These are phyloP conservation scores for Cataglyphis livida DNA, from an alignment of 2,888 invertebrate genomes.

Conservation along the genomic window DNA sequence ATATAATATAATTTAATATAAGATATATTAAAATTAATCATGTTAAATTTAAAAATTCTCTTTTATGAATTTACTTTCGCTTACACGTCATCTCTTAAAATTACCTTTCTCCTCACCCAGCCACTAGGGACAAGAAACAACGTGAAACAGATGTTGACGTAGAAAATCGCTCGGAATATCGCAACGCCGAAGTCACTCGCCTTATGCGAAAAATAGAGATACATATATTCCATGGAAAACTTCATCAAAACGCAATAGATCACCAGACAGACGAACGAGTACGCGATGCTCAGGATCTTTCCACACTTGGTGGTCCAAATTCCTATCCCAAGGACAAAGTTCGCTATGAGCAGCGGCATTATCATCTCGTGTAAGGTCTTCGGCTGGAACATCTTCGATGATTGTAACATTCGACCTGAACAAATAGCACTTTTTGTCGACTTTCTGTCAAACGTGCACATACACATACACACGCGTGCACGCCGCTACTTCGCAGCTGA, in stretches of 20 bases:
- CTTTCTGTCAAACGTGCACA: neutral
- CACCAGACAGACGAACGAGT: constrained; percentile 49
- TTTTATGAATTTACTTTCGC: neutral
- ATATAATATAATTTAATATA: no score
- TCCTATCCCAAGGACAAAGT: constrained; percentile 56
- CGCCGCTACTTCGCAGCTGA: neutral
- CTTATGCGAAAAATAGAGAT: neutral
- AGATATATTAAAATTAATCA: neutral
- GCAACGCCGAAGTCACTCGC: constrained; percentile 17
- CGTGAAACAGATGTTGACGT: constrained; percentile 56
- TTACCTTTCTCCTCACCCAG: constrained; percentile 64
- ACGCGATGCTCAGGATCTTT: neutral
- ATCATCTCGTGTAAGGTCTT: constrained; percentile 49
- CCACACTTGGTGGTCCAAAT: neutral
- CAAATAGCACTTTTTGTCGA: neutral
- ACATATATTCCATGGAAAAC: constrained; percentile 22
- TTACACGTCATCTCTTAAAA: neutral
- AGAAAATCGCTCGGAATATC: constrained; percentile 54
- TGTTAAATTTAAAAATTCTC: neutral
- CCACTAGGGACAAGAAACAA: constrained; percentile 50
- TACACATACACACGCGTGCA: neutral
- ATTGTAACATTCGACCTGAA: neutral
- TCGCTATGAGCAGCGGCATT: constrained; percentile 53
- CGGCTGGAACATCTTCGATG: constrained; percentile 51
- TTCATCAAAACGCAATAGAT: constrained; percentile 35